These are phyloP conservation scores for Leptopilina syphax DNA, from an alignment of 2,888 invertebrate genomes.

Conservation along the genomic window DNA sequence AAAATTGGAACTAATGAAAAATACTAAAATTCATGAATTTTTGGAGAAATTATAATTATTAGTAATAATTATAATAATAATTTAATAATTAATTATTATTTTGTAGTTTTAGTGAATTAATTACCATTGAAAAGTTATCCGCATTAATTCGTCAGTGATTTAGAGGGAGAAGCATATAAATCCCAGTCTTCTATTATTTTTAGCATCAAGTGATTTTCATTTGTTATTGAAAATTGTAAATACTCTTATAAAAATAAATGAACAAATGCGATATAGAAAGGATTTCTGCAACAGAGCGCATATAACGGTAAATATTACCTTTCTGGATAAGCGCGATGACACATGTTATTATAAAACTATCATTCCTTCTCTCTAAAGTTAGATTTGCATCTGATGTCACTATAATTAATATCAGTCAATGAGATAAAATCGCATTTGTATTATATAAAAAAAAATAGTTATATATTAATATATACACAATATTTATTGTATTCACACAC, in stretches of 20 bases:
- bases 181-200: no score
- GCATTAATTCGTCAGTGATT: no score
- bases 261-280: constrained; percentile 15
- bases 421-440: not conserved
- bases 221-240: not conserved
- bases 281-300: constrained; percentile 30
- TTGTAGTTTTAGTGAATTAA: no score
- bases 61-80: no score
- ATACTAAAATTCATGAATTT: no score
- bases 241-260: constrained; percentile 36
- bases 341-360: constrained; percentile 31
- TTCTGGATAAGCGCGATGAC: constrained; percentile 24
- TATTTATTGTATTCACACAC: not conserved
- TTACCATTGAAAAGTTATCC: no score
- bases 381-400: constrained; percentile 35
- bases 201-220: not conserved
- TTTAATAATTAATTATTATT: no score
- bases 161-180: no score
- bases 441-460: not conserved
- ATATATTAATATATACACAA: not conserved
- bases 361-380: constrained; percentile 15
- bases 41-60: no score
- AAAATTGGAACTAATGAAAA: no score
- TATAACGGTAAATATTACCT: constrained; percentile 36
- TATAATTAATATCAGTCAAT: constrained; percentile 32